These are phyloP conservation scores for Bovichtus diacanthus DNA, from an alignment of 2,797 vertebrate species.

Conservation along the genomic window DNA sequence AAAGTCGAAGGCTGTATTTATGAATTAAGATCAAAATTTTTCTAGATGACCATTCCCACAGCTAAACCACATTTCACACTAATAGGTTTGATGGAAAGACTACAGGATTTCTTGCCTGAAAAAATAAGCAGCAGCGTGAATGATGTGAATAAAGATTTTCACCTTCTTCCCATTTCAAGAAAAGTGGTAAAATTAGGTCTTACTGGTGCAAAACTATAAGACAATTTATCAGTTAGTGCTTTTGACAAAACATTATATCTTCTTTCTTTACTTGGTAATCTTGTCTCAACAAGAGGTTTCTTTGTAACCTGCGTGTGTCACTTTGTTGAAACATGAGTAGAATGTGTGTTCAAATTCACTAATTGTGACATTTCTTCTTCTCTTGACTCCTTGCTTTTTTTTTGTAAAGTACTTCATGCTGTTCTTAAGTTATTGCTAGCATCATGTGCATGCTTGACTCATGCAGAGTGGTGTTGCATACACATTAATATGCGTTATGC, in stretches of 20 bases:
- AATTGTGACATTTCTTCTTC: neutral
- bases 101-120: neutral
- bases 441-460: neutral
- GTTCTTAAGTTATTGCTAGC: conserved; percentile 2
- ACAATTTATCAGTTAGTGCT: neutral
- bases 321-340: neutral
- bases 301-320: neutral
- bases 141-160: neutral
- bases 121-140: neutral
- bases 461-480: neutral
- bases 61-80: neutral
- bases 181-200: neutral
- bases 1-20: neutral
- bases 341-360: neutral
- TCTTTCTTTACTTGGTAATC: neutral
- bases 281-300: neutral
- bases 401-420: neutral
- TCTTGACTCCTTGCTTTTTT: neutral
- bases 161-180: neutral
- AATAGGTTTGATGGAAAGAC: neutral
- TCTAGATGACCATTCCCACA: neutral
- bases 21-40: neutral
- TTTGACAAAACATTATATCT: neutral
- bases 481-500: neutral
- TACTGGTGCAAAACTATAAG: neutral